Percentiles rank a stretch among this genome's conserved stretches.
phyloP scores from a whole-genome alignment of 2,797 vertebrate genomes.

The Aldrovandia affinis region DNA sequence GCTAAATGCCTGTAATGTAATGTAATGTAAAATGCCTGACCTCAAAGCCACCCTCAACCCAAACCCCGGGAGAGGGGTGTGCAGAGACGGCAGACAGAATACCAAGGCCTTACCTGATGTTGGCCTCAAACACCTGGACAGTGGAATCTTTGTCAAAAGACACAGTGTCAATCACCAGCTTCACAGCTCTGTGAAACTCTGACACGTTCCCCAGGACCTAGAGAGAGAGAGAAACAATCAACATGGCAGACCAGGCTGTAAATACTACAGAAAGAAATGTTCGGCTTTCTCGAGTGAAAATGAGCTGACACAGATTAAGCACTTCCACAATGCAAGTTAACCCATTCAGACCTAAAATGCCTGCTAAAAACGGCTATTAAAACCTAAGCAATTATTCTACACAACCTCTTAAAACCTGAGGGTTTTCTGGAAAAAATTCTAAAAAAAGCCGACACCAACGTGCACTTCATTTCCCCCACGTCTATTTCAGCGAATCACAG shows the following conservation, averaged over 20 bases:
- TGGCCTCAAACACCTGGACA: slow-evolving; percentile 97
- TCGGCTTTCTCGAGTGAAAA: neutral
- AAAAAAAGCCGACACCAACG: too few species aligned
- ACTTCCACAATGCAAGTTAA: neutral
- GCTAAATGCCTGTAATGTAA: too few species aligned
- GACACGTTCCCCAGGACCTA: slow-evolving; percentile 96
- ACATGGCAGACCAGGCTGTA: neutral
- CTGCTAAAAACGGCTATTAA: too few species aligned
- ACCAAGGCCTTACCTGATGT: slow-evolving; percentile 83
- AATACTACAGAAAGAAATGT: slow-evolving; percentile 6
- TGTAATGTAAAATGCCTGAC: neutral
- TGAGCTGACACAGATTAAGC: neutral
- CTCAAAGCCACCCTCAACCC: neutral
- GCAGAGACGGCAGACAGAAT: neutral
- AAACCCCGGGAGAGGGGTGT: neutral
- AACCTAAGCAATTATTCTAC: too few species aligned
- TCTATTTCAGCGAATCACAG: too few species aligned
- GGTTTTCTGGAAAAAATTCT: too few species aligned
- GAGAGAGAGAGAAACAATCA: slow-evolving; percentile 49
- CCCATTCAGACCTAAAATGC: too few species aligned
- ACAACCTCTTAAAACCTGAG: too few species aligned
- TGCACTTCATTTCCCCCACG: neutral
- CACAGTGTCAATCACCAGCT: slow-evolving; percentile 93
- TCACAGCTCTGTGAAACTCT: slow-evolving; percentile 94
- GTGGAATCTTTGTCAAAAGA: slow-evolving; percentile 98